Base-by-base conservation (phyloP, 1,140 invertebrate genomes). In the Leptestheria dahalacensis region DNA sequence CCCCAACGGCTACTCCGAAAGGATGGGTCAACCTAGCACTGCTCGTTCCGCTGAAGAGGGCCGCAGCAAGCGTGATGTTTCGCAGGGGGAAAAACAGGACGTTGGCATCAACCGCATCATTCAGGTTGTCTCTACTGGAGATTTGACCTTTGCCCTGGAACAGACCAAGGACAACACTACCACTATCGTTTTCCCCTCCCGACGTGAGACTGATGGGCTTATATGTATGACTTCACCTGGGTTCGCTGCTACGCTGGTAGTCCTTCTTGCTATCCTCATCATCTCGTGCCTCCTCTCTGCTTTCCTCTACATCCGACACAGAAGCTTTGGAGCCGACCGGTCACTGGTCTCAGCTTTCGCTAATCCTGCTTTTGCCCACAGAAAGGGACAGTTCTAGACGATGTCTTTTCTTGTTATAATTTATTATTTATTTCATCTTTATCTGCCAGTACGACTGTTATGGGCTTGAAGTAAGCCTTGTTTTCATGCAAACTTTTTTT, bases 221-320 rank as follows among this genome's bases (percentile, higher is more conserved):
- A 89, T 94, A 57, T 94, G 90, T 70, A 91, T 94, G 86, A 92
- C 89, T 1, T 90, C 88, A 1, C 84, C 87, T 12, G 86, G 88
- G 1, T 92, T 93, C 69, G 84, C 88, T 33, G 83, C 87, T 4
- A 88, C 87, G 9, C 74, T 93, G 10, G 78, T 90, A 26, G 77
- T 91, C 11, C 76, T 93, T 2, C 74, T 92, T 28, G 82, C 79
- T 49, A 83, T 91, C 48, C 73, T 93, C 51, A 72, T 92, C 21
- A 82, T 83, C 48, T 90, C 88, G 1, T 91, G 86, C 67, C 74
- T 89, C 11, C 75, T 91, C 46, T 91, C 88, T 23, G 83, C 85
- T 1, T 85, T 91, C 63, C 76, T 92, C 2, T 92, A 86, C 68
- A 75, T 90, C 33, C 79, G 84, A 63, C 65, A 66, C 61, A 57